A percentile compares a stretch with the other conserved stretches of the same genome.
Conservation (phyloP, 2,888 invertebrate species). For the Himalopsyche japonica region DNA sequence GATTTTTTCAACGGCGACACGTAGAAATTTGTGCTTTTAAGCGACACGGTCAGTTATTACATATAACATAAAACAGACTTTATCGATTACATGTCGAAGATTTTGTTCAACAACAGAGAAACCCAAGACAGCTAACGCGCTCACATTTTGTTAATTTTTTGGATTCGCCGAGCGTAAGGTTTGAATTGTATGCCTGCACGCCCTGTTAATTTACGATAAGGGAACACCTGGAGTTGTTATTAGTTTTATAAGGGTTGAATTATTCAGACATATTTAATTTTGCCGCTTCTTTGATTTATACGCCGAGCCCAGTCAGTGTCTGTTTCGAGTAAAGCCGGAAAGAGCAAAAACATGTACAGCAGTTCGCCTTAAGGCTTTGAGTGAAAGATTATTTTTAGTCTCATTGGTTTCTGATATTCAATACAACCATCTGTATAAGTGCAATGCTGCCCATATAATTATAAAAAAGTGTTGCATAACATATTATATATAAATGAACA, state of each 20-base stretch:
- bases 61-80: no score
- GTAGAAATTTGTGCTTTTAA: no score
- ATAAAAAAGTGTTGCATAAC: no score
- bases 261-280: slow-evolving; percentile 15
- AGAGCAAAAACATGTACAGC: not conserved
- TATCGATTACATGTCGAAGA: no score
- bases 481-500: no score
- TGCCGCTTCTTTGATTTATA: slow-evolving; percentile 4
- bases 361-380: not conserved
- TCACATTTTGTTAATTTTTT: not conserved
- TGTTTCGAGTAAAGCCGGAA: not conserved
- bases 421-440: no score
- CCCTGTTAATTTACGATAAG: slow-evolving; percentile 8
- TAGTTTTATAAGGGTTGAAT: slow-evolving; percentile 13
- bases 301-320: not conserved
- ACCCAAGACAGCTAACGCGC: not conserved
- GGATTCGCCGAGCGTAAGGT: not conserved
- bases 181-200: not conserved
- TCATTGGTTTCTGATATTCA: no score
- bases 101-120: no score
- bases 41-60: no score
- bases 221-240: slow-evolving; percentile 2
- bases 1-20: no score
- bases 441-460: no score
- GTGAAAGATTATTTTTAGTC: not conserved